These are phyloP conservation scores for Tapirus terrestris DNA, from an alignment of 2,113 vertebrate species.

Conservation along the genomic window DNA sequence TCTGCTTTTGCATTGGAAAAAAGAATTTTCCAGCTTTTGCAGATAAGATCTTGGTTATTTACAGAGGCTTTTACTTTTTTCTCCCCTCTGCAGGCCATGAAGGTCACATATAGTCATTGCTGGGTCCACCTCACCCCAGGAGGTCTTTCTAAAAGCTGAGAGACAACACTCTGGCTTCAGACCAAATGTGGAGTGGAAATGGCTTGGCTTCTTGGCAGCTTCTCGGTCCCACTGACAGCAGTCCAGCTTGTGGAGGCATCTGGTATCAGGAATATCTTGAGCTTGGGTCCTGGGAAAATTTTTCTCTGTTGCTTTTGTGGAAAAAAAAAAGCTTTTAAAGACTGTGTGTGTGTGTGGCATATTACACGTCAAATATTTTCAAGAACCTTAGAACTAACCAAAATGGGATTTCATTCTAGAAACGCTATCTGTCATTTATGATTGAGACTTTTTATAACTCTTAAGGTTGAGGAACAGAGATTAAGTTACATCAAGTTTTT, in stretches of 20 bases:
- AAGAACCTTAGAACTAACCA: conserved; percentile 39
- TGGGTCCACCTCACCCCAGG: background rate
- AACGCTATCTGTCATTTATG: conserved; percentile 27
- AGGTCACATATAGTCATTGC: background rate
- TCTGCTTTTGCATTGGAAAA: conserved; percentile 20
- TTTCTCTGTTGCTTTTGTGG: conserved; percentile 39
- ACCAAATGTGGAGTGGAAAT: conserved; percentile 56
- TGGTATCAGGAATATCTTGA: conserved; percentile 57
- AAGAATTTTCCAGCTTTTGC: background rate
- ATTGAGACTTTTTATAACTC: conserved; percentile 55
- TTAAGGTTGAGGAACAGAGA: conserved; percentile 45
- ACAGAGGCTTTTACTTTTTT: background rate
- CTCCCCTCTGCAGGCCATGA: background rate
- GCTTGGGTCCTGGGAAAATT: conserved; percentile 70
- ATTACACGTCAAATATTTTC: conserved; percentile 38
- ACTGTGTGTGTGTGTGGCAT: background rate
- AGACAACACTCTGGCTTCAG: conserved; percentile 54
- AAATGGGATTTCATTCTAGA: conserved; percentile 52
- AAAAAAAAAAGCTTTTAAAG: background rate
- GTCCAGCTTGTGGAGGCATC: background rate
- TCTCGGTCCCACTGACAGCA: conserved; percentile 29
- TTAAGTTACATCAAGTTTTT: conserved; percentile 25
- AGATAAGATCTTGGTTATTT: background rate
- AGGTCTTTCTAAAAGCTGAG: conserved; percentile 46
- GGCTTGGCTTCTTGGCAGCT: conserved; percentile 58